Percentiles rank a stretch among this genome's conserved stretches.
Evolutionary conservation across 2,113 vertebrate genomes (phyloP).

Genomic region (Theristicus caerulescens): DNA sequence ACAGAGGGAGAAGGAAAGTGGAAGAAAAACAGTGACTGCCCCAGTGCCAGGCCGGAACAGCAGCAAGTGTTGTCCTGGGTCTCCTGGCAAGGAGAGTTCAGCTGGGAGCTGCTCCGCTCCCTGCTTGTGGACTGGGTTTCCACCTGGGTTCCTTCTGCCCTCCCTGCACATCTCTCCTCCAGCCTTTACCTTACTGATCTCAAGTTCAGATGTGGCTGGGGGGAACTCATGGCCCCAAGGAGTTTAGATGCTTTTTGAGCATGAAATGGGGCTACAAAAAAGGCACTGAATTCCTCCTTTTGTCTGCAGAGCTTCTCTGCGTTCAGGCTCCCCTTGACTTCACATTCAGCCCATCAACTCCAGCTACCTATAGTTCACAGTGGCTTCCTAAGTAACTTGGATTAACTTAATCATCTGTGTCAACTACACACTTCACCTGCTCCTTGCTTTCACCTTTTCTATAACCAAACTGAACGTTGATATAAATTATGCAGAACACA

Average conservation of each 20-base stretch:
- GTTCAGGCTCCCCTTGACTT: not conserved
- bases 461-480: not conserved
- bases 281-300: not conserved
- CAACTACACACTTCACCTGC: not conserved
- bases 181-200: not conserved
- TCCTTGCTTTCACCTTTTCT: not conserved
- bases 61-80: not conserved
- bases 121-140: not conserved
- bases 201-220: not conserved
- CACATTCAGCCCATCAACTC: not conserved
- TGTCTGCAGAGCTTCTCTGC: not conserved
- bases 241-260: not conserved
- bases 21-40: too few species aligned
- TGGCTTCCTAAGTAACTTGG: not conserved
- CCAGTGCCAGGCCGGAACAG: not conserved
- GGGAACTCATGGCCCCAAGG: not conserved
- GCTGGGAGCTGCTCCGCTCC: not conserved
- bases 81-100: not conserved
- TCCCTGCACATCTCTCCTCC: not conserved
- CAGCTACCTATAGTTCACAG: not conserved
- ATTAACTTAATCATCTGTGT: not conserved
- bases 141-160: not conserved
- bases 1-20: not conserved
- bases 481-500: constrained; percentile 19
- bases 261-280: not conserved